Conservation (phyloP, 23 tunicate genomes). For the Diplosoma virens region DNA sequence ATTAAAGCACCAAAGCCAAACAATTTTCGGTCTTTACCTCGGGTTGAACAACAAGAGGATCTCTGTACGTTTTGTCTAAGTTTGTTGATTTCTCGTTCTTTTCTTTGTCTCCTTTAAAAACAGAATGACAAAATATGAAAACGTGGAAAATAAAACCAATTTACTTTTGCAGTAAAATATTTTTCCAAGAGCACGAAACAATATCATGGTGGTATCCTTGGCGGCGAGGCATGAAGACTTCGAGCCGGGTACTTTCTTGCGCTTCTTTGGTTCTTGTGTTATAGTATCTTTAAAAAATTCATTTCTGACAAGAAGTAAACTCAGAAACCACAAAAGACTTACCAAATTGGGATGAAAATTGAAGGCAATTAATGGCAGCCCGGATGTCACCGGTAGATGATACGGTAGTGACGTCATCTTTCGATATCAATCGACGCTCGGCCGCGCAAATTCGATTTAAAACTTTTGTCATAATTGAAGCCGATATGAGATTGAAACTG, state of each 20-base stretch:
- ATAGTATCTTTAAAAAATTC: neutral
- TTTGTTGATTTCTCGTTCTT: neutral
- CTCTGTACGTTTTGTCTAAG: slow-evolving; percentile 32
- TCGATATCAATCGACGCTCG: slow-evolving; percentile 30
- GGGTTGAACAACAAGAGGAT: slow-evolving; percentile 66
- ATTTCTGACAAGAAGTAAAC: neutral
- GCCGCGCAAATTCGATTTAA: slow-evolving; percentile 25
- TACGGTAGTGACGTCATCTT: slow-evolving; percentile 49
- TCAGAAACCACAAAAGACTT: neutral
- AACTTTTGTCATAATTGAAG: slow-evolving; percentile 68
- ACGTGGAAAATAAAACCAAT: neutral
- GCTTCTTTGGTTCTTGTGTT: neutral
- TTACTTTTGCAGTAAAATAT: slow-evolving; percentile 84
- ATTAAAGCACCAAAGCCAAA: too few relatives aligned
- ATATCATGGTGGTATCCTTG: slow-evolving; percentile 61
- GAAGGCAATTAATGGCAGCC: slow-evolving; percentile 74
- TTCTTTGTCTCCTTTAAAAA: neutral
- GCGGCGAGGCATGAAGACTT: slow-evolving; percentile 24
- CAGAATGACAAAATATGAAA: neutral
- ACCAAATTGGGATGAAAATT: slow-evolving; percentile 59
- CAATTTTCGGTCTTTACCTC: too few relatives aligned
- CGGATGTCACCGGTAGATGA: slow-evolving; percentile 75
- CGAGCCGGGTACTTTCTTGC: neutral
- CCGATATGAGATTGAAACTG: slow-evolving; percentile 72
- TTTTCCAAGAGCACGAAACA: slow-evolving; percentile 91